Evolutionary conservation across 2,888 invertebrate genomes (phyloP), one percentile per base, ranked within the genome.

Genomic region (Ferrisia virgata): DNA sequence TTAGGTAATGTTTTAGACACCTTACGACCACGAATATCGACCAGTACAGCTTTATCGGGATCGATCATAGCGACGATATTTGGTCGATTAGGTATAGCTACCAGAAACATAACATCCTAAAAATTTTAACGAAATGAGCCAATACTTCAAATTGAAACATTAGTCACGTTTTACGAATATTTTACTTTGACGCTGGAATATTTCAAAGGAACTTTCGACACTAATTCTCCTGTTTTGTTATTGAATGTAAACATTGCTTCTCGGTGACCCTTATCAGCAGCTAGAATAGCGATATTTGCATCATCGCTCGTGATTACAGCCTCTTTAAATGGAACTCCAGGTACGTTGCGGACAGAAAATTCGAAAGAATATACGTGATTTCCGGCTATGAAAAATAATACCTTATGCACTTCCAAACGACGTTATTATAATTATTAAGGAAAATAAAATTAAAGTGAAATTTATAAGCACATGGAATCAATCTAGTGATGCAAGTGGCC

Each of bases 11-110:
- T 93, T 82, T 97, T 91, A n/a, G 97, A 90, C 86, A 96, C 93
- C 87, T 95, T 94, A 87, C 97, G 97, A 22, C 93, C 94, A 88
- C 94, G 94, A 85, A 98, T 94, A 87, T 98, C 98, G 87, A 97
- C 90, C 58, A 98, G 93, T 85, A 94, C 95, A 13, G 95, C 95
- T 88, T 97, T 97, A 87, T 98, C 98, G 9, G 93, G 93, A 82
- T 96, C 95, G 3, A 97, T 93, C 0, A 98, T 93, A 0, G 96
- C 97, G 6, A 98, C 92, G 90, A 96, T 94, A 85, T 94, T 92
- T 0, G 93, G 91, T 88, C 95, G 95, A 88, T 95, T 95, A 0
- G 96, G 95, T 90, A 96, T 92, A 0, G 95, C 93, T 5, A 95
- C 92, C 79, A 96, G 89, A 0, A 91, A 91, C 85, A 92, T 91